phyloP scores from a whole-genome alignment of 2,888 invertebrate genomes.

The Cephus nigrinus region DNA sequence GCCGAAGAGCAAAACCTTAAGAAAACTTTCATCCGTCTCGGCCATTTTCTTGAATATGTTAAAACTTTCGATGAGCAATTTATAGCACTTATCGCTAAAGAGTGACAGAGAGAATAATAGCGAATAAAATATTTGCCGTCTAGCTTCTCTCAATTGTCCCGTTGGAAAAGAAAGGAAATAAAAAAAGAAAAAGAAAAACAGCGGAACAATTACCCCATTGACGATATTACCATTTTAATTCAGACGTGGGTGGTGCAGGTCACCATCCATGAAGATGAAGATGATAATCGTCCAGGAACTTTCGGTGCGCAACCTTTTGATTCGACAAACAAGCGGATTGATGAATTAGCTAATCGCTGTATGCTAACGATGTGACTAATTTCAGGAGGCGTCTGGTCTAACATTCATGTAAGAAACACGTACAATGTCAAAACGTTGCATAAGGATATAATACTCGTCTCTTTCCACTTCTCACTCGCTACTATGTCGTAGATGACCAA shows the following conservation, averaged over 20 bases:
- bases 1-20: neutral
- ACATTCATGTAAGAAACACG: slow-evolving; percentile 23
- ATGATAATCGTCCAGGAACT: slow-evolving; percentile 26
- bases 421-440: slow-evolving; percentile 8
- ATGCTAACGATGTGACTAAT: slow-evolving; percentile 23
- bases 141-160: neutral
- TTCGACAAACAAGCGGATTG: slow-evolving; percentile 33
- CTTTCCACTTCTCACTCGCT: neutral
- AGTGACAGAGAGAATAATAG: neutral
- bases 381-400: slow-evolving; percentile 3
- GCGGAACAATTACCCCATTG: slow-evolving; percentile 34
- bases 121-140: neutral
- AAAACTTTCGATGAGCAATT: neutral
- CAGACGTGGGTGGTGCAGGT: slow-evolving; percentile 31
- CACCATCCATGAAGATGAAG: neutral
- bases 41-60: neutral
- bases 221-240: slow-evolving; percentile 37
- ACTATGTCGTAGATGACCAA: neutral
- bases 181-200: slow-evolving; percentile 14
- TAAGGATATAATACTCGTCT: neutral
- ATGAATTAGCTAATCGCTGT: slow-evolving; percentile 36
- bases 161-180: neutral
- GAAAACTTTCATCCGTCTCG: neutral
- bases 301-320: slow-evolving; percentile 6
- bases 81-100: neutral